Base-by-base conservation (phyloP, 2,888 invertebrate genomes). In the Melinopterus prodromus region DNA sequence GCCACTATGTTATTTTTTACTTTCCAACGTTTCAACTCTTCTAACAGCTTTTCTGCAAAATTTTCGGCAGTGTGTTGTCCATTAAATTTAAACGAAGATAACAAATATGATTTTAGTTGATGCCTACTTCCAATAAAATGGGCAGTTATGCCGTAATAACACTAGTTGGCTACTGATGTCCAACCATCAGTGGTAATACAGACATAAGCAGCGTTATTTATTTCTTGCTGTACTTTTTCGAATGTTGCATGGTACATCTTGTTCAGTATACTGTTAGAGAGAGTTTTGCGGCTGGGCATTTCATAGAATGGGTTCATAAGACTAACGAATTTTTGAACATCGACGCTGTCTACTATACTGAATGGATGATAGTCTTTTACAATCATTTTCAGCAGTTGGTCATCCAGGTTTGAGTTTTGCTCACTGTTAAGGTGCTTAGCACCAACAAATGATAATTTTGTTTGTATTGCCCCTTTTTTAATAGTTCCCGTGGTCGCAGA, bases 311-410 rank as follows among this genome's bases (percentile, higher is more conserved):
- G 85, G 82, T 85, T 85, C 71, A 86, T 78, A 77, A 80, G 81
- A 77, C 84, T 80, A 38, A 85, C 81, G n/a, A 71, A 86, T 77
- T 85, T 81, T 80, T 77, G 79, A 82, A 87, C 86, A 77, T 86
- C 85, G 79, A 80, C 77, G 83, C 86, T 85, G 77, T 86, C 84
- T 14, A 86, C 87, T 35, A 87, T 84, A 77, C 82, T 83, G 77
- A 86, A 85, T 36, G 87, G 85, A 77, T 87, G 86, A 82, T 85
- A 85, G 80, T 86, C 86, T 76, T 80, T 80, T 6, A 82, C 84
- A 70, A 86, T 86, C 83, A 87, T 84, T 37, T 78, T 76, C 76
- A 86, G 77, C 70, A 86, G 78, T 78, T 83, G 82, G 70, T 79
- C 79, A 82, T 86, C 84, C 38, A 81, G 78, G 78, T 81, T 79